phyloP scores from a whole-genome alignment of 2,888 invertebrate species.

The Escarpia spicata region DNA sequence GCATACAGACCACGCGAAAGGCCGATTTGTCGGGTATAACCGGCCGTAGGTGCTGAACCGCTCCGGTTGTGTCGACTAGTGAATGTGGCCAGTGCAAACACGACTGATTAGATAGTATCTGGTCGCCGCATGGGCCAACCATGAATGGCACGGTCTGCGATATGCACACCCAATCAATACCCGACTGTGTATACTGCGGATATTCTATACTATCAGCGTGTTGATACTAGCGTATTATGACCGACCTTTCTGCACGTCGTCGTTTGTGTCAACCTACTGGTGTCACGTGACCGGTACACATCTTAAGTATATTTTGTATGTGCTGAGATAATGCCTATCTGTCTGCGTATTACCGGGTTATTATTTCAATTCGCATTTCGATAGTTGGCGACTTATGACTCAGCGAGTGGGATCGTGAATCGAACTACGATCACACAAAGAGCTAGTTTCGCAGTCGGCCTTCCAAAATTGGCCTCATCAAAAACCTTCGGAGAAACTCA shows the following conservation, averaged over 20 bases:
- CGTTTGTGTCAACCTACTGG: not conserved
- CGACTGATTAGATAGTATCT: not conserved
- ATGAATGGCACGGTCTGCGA: not conserved
- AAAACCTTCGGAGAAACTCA: not conserved
- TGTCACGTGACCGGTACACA: not conserved
- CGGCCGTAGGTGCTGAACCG: not conserved
- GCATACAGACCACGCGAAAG: not conserved
- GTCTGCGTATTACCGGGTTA: not conserved
- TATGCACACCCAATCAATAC: slow-evolving; percentile 5
- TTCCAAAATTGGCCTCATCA: not conserved
- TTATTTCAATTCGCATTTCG: not conserved
- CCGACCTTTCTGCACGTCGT: not conserved
- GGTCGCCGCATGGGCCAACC: not conserved
- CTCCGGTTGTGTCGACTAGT: not conserved
- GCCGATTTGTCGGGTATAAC: not conserved
- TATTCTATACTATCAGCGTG: not conserved
- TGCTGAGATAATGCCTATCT: not conserved
- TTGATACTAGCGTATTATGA: slow-evolving; percentile 9
- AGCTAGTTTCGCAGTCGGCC: not conserved
- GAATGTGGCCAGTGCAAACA: not conserved
- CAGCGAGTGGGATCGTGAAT: not conserved
- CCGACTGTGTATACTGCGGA: not conserved
- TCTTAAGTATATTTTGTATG: not conserved
- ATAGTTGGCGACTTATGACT: not conserved
- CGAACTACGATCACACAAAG: not conserved